Evolutionary conservation across 2,888 invertebrate species (phyloP), one percentile per base, ranked within the genome.

Genomic region (Alsophila aescularia): DNA sequence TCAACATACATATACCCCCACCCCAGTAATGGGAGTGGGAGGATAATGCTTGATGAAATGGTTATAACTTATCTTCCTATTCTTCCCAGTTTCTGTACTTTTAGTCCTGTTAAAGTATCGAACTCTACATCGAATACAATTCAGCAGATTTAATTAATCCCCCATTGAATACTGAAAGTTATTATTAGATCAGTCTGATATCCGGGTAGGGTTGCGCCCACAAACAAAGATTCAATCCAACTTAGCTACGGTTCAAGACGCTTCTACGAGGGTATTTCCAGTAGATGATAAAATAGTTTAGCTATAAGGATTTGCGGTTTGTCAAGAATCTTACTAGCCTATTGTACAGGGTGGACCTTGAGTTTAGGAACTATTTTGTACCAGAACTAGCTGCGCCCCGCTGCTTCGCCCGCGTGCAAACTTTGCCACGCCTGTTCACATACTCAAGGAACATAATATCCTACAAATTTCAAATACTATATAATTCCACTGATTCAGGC

Each of bases 141-240:
- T 18, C n/a, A 15, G 4, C 36, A 9, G 36, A 36, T 36, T 36
- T 18, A 18, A 36, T 39, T 21, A 21, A 24, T 21, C 39, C 39
- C n/a, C 3, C 12, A 12, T 14, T 39, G 13, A 2, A 39, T 37
- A 14, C 43, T 12, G 15, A 37, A 14, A 14, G 5, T 12, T 41
- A 36, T 41, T 52, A 21, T 52, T 31, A 31, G 15, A 34, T 36
- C 14, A 10, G 35, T n/a, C 13, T 13, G n/a, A 31, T 29, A 41
- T 18, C 7, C 27, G 16, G 35, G 13, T 31, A 12, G 3, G 29
- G 8, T 15, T 14, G n/a, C n/a, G 18, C 12, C 18, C 63, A 58
- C 52, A 73, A 82, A 81, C 75, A 70, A 75, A 79, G 79, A 81
- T 69, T 69, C 72, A 79, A 77, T 64, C 58, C 66, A 43, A 56